Conservation (phyloP, 2,797 vertebrate genomes). For the Clarias pachynema region DNA sequence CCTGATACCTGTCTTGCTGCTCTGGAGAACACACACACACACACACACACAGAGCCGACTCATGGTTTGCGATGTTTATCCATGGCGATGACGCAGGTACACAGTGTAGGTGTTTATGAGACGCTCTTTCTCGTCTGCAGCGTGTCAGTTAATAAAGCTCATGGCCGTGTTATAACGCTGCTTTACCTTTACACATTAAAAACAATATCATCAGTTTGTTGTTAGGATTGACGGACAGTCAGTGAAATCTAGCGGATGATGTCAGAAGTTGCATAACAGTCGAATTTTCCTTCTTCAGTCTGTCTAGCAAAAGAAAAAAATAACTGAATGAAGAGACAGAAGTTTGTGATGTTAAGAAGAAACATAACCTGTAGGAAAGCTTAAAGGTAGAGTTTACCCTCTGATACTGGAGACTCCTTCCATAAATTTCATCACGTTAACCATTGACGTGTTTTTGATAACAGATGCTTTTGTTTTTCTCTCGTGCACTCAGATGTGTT, state of each 20-base stretch:
- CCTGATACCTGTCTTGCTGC: slow-evolving; percentile 58
- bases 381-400: neutral
- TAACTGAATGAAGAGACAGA: too few species aligned
- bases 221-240: neutral
- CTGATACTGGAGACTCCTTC: slow-evolving; percentile 5
- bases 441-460: neutral
- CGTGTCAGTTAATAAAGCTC: neutral
- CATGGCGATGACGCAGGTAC: slow-evolving; percentile 3
- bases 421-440: neutral
- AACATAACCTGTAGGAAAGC: neutral
- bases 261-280: neutral
- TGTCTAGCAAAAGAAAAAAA: too few species aligned
- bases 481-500: neutral
- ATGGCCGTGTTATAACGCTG: neutral
- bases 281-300: neutral
- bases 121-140: neutral
- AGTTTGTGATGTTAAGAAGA: neutral
- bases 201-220: neutral
- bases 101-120: neutral
- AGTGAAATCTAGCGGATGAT: neutral
- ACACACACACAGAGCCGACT: neutral
- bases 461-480: neutral
- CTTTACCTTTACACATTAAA: neutral
- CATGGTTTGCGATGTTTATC: slow-evolving; percentile 58
- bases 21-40: slow-evolving; percentile 45